Evolutionary conservation across 2,797 vertebrate species (phyloP).

Genomic region (Novumbra hubbsi): DNA sequence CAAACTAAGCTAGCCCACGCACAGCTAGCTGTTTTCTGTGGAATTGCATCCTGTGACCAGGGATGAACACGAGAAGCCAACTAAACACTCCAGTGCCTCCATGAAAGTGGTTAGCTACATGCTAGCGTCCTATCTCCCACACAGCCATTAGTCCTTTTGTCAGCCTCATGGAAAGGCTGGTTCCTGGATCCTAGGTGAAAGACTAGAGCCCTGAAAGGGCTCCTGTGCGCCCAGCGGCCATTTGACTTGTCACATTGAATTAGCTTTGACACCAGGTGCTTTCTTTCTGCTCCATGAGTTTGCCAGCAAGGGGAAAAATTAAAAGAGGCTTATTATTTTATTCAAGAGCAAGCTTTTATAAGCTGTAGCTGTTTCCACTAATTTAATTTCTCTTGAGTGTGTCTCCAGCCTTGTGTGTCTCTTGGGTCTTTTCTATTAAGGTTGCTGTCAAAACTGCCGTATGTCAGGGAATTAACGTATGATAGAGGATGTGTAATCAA

Average conservation of each 20-base stretch:
- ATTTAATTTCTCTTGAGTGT: constrained; percentile 18
- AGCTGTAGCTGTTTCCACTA: constrained; percentile 1
- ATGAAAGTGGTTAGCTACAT: not conserved
- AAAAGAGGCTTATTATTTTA: constrained; percentile 13
- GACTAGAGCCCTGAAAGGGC: not conserved
- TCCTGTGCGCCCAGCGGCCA: constrained; percentile 24
- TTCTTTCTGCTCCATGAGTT: constrained; percentile 32
- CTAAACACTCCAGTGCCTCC: constrained; percentile 10
- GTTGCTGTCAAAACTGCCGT: not conserved
- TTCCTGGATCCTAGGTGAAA: not conserved
- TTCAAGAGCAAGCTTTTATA: constrained; percentile 7
- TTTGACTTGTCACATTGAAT: constrained; percentile 36
- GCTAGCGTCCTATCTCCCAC: not conserved
- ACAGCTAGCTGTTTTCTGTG: not conserved
- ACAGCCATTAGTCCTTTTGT: not conserved
- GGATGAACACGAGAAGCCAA: not conserved
- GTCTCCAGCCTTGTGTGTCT: not conserved
- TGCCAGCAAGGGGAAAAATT: constrained; percentile 25
- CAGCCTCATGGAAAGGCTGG: not conserved
- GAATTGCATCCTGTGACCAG: constrained; percentile 7
- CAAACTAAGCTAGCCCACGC: not conserved
- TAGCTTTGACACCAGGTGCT: constrained; percentile 32
- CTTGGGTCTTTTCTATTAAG: not conserved
- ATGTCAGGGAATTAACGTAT: not conserved
- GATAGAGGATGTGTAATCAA: not conserved